phyloP scores from a whole-genome alignment of 2,113 vertebrate genomes.

The Gulo gulo region DNA sequence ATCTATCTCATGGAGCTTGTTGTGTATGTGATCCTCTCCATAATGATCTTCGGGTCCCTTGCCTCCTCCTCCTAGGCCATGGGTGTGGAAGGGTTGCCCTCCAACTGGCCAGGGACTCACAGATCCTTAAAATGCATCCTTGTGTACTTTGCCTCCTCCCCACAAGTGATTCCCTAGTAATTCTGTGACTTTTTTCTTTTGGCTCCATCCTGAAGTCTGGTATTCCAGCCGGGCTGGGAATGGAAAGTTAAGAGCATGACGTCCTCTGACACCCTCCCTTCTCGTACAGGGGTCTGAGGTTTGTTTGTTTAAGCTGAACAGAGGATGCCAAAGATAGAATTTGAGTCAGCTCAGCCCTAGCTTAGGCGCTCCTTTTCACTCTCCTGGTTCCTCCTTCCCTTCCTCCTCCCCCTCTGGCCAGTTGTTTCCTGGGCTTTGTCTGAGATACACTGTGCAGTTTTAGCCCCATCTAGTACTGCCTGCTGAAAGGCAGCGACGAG shows the following conservation, averaged over 20 bases:
- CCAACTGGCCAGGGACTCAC: background rate
- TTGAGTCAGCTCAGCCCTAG: constrained; percentile 75
- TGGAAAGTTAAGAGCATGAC: constrained; percentile 78
- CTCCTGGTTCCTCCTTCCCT: constrained; percentile 59
- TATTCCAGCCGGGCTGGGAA: constrained; percentile 64
- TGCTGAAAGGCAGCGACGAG: constrained; percentile 28
- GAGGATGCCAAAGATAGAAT: constrained; percentile 79
- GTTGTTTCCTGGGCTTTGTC: constrained; percentile 69
- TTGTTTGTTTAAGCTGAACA: constrained; percentile 71
- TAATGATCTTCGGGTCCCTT: background rate
- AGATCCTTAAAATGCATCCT: background rate
- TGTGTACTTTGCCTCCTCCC: background rate
- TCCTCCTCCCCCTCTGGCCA: constrained; percentile 27
- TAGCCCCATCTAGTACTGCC: background rate
- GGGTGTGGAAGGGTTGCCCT: background rate
- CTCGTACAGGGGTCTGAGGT: constrained; percentile 63
- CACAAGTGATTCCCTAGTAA: background rate
- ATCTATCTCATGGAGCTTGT: background rate
- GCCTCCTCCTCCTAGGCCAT: background rate
- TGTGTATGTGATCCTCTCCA: background rate
- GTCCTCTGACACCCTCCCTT: constrained; percentile 56
- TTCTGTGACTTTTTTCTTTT: constrained; percentile 46
- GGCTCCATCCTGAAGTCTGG: constrained; percentile 21
- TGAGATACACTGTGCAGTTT: constrained; percentile 48
- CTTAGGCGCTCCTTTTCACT: constrained; percentile 53